Percentiles rank a stretch among this genome's conserved stretches.
Conservation (phyloP, 2,113 vertebrate genomes). For the Centropristis striata region DNA sequence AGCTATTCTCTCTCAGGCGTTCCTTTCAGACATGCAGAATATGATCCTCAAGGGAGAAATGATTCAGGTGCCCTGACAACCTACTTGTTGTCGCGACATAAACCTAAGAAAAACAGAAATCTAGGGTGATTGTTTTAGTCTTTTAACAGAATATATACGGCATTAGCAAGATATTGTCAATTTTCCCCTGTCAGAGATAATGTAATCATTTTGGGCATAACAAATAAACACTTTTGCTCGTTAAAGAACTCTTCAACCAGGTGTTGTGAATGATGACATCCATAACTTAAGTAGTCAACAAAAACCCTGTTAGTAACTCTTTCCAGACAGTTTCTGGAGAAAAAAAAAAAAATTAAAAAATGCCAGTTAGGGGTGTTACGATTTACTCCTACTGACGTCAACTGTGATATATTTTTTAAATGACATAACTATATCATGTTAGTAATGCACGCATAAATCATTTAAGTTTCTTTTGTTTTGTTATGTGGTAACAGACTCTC, state of each 20-base stretch:
- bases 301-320: background rate
- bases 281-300: background rate
- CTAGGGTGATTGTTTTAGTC: background rate
- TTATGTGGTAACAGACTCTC: no score
- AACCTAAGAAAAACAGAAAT: conserved; percentile 19
- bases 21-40: conserved; percentile 72
- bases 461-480: background rate
- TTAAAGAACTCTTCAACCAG: background rate
- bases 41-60: conserved; percentile 61
- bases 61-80: conserved; percentile 45
- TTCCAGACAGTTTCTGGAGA: background rate
- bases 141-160: background rate
- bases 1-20: conserved; percentile 66
- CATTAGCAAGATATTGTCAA: background rate
- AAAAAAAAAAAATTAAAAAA: no score
- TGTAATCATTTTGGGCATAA: background rate
- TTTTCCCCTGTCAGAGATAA: background rate
- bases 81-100: conserved; percentile 44
- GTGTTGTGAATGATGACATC: background rate
- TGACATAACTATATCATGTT: no score
- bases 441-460: no score
- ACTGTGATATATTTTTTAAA: no score
- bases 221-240: background rate
- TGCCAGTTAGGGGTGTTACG: no score
- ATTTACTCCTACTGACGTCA: no score